phyloP scores from a whole-genome alignment of 1,140 invertebrate genomes.

The Catajapyx aquilonaris region DNA sequence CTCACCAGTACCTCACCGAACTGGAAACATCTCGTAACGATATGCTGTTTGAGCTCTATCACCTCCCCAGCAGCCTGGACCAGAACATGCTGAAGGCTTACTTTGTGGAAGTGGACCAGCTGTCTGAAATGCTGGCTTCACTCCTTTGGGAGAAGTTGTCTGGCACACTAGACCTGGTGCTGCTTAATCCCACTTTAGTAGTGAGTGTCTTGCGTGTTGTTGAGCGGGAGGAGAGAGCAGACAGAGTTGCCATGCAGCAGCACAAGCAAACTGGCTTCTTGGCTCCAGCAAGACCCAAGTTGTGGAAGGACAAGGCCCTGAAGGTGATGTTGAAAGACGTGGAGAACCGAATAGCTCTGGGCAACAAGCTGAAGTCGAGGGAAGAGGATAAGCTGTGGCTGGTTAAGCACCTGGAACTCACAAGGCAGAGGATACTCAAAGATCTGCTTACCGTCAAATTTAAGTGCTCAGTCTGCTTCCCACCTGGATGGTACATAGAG shows the following conservation, averaged over 20 bases:
- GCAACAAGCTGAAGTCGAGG: slow-evolving; percentile 79
- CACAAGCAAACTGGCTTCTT: slow-evolving; percentile 67
- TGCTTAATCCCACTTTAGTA: slow-evolving; percentile 86
- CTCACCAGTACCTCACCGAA: slow-evolving; percentile 86
- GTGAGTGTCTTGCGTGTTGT: slow-evolving; percentile 91
- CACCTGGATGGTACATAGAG: slow-evolving; percentile 1
- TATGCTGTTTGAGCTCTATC: slow-evolving; percentile 81
- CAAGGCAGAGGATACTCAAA: too few relatives aligned
- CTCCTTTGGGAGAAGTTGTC: slow-evolving; percentile 48
- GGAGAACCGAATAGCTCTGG: slow-evolving; percentile 60
- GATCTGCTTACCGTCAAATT: too few relatives aligned
- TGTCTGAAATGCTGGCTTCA: slow-evolving; percentile 57
- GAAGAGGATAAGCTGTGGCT: slow-evolving; percentile 90
- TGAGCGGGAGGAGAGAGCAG: slow-evolving; percentile 85
- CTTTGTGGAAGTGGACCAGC: slow-evolving; percentile 81
- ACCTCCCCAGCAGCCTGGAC: slow-evolving; percentile 71
- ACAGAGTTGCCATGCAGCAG: slow-evolving; percentile 53
- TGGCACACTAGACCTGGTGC: slow-evolving; percentile 76
- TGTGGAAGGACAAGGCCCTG: slow-evolving; percentile 73
- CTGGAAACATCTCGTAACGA: slow-evolving; percentile 92
- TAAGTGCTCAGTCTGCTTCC: slow-evolving; percentile 3
- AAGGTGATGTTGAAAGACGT: slow-evolving; percentile 62
- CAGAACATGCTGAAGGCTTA: slow-evolving; percentile 81
- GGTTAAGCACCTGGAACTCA: slow-evolving; percentile 45
- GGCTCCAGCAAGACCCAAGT: slow-evolving; percentile 79